Percentiles rank a stretch among this genome's conserved stretches.
Conservation (phyloP, 2,797 vertebrate genomes). For the Cynopterus sphinx region DNA sequence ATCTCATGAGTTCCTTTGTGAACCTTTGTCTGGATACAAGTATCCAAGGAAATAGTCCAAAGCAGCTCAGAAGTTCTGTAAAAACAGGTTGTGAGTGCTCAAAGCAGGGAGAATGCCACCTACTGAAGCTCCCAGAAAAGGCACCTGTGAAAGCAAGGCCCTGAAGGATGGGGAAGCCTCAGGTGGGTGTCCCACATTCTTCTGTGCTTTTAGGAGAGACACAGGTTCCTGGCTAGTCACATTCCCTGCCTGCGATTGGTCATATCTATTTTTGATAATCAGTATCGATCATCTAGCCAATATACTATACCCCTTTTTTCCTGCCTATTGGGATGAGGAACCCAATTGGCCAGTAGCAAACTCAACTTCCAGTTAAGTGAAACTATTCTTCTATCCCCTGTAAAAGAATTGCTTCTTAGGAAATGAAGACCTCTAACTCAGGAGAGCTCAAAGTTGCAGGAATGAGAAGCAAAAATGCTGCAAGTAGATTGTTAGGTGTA, state of each 20-base stretch:
- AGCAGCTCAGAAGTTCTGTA: neutral
- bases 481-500: neutral
- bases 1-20: neutral
- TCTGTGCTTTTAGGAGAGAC: neutral
- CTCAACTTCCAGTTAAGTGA: neutral
- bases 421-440: conserved; percentile 3
- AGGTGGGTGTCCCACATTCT: neutral
- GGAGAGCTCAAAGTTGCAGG: neutral
- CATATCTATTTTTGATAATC: neutral
- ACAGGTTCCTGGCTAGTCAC: neutral
- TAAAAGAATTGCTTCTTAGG: neutral
- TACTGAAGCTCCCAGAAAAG: neutral
- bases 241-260: neutral
- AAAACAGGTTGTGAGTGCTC: neutral
- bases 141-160: neutral
- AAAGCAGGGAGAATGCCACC: neutral
- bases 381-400: neutral
- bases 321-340: neutral
- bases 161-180: neutral
- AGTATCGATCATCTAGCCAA: neutral
- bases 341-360: neutral
- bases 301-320: neutral
- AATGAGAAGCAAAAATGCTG: neutral
- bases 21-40: neutral
- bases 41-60: neutral